Evolutionary conservation across 1,140 invertebrate species (phyloP), one percentile per base, ranked within the genome.

Genomic region (Forficula auricularia): DNA sequence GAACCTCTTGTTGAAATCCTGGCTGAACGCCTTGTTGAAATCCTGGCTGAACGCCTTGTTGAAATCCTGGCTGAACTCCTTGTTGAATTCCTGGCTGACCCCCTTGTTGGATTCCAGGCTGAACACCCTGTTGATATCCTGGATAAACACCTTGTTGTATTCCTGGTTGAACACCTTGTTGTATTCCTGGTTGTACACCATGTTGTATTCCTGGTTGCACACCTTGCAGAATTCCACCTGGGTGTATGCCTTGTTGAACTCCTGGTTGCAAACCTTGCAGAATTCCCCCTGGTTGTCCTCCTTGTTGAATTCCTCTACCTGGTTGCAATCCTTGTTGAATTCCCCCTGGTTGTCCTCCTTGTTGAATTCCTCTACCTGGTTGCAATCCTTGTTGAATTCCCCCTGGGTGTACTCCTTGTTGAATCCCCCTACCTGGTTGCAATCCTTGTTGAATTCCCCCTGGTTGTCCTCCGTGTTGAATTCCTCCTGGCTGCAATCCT

Each of bases 261-360:
- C 36, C 36, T 15, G 36, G 36, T 15, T 38, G 14, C 3, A 38
- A 15, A 14, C 36, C 36, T 12, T 12, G 36, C 19, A 14, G 36
- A 48, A 51, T 13, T 32, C n/a, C 32, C 20, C 40, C 43, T 41
- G 44, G 46, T n/a, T 49, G 27, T 31, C 48, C 42, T 30, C 40
- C 35, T 43, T 43, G 45, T 45, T 39, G 19, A 16, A 20, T 19
- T 44, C 19, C 38, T 14, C 30, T 37, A 20, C 33, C 40, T 13
- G 42, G 42, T 30, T 39, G 34, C 3, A 35, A 35, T 27, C 47
- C 50, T 39, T 47, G 46, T 40, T 35, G 8, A 27, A 44, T 48
- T 13, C 12, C 15, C 20, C 38, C 35, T 42, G 49, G 46, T n/a
- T 37, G 40, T 8, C 32, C 40, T 31, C 38, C 43, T 41, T 45